Conservation (phyloP, 2,797 vertebrate genomes). For the Chaetodon trifasciatus region DNA sequence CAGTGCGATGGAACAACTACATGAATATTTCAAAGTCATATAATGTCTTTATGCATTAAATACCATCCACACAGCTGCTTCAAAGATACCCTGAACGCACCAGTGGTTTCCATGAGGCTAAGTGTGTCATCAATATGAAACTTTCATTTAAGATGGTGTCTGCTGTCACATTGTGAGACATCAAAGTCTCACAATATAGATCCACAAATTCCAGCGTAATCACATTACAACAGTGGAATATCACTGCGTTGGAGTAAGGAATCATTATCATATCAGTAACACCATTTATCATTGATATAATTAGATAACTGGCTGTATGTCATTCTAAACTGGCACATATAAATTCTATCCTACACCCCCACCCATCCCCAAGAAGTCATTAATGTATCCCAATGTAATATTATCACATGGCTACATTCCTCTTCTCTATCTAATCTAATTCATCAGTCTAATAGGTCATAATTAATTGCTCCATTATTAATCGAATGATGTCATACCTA, state of each 20-base stretch:
- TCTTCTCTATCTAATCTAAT: conserved; percentile 80
- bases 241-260: conserved; percentile 31
- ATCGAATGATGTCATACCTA: conserved; percentile 82
- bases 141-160: conserved; percentile 58
- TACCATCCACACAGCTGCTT: conserved; percentile 32
- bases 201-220: conserved; percentile 35
- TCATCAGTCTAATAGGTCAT: conserved; percentile 84
- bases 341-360: conserved; percentile 47
- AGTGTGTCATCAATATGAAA: conserved; percentile 66
- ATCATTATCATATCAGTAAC: conserved; percentile 71
- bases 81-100: conserved; percentile 56
- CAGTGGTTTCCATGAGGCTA: conserved; percentile 49
- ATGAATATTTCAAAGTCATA: conserved; percentile 58
- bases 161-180: conserved; percentile 50
- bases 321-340: conserved; percentile 64
- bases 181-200: conserved; percentile 42
- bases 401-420: conserved; percentile 76
- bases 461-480: conserved; percentile 85
- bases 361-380: conserved; percentile 72
- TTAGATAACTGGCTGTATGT: conserved; percentile 63
- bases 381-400: conserved; percentile 78
- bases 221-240: conserved; percentile 39
- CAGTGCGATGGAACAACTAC: conserved; percentile 18
- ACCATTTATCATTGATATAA: conserved; percentile 68
- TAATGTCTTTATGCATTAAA: conserved; percentile 36